A percentile compares a stretch with the other conserved stretches of the same genome.
Conservation (phyloP, 2,888 invertebrate genomes). For the Heliconius hortense region DNA sequence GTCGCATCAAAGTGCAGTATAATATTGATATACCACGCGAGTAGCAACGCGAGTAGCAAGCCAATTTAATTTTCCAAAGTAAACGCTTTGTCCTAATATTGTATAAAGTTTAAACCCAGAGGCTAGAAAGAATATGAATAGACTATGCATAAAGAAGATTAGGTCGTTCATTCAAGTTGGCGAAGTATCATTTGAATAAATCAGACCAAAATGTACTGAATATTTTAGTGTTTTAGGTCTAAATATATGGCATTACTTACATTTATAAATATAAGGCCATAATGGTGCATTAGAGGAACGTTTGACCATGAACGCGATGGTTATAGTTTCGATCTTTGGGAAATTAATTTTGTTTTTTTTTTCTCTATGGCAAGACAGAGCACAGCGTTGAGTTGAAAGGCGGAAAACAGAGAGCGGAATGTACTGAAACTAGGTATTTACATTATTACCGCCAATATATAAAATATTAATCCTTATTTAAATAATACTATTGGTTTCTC, state of each 20-base stretch:
- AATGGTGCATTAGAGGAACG: not conserved
- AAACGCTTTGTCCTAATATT: constrained; percentile 21
- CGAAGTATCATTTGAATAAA: constrained; percentile 1
- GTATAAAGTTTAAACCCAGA: constrained; percentile 7
- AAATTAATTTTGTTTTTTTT: not conserved
- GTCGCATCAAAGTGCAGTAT: not conserved
- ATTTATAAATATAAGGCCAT: not conserved
- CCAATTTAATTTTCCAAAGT: constrained; percentile 33
- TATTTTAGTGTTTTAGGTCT: not conserved
- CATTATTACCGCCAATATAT: too few relatives aligned
- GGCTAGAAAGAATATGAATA: constrained; percentile 7
- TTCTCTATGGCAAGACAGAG: too few relatives aligned
- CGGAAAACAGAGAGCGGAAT: too few relatives aligned
- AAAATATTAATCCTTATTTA: too few relatives aligned
- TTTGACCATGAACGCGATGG: not conserved
- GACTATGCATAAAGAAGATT: constrained; percentile 12
- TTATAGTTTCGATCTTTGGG: not conserved
- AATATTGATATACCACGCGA: constrained; percentile 8
- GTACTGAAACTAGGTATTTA: too few relatives aligned
- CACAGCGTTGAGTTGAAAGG: too few relatives aligned
- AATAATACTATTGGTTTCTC: too few relatives aligned
- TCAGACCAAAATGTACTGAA: not conserved
- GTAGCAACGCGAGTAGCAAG: constrained; percentile 22
- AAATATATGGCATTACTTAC: not conserved
- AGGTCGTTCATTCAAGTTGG: constrained; percentile 1